These are phyloP conservation scores for Macroteleia sp. DNA, from an alignment of 2,888 invertebrate species.

Conservation along the genomic window DNA sequence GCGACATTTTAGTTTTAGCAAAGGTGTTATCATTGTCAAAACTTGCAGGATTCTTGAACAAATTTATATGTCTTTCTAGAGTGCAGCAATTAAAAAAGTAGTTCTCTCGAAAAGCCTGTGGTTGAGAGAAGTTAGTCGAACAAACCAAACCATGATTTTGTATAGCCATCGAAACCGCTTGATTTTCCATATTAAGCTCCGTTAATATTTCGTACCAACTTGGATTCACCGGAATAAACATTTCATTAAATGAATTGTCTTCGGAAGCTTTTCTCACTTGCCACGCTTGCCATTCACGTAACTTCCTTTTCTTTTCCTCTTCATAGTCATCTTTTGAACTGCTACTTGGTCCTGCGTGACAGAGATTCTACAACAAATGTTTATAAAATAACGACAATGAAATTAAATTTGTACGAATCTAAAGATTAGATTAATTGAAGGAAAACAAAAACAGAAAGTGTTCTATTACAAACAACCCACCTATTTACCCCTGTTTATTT, in stretches of 20 bases:
- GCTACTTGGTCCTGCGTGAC: constrained; percentile 10
- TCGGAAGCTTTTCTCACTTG: constrained; percentile 88
- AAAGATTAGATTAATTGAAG: too few species aligned
- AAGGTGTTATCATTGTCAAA: constrained; percentile 12
- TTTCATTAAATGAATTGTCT: constrained; percentile 89
- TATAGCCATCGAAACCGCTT: constrained; percentile 90
- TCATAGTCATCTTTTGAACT: constrained; percentile 67
- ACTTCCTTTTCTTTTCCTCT: constrained; percentile 75
- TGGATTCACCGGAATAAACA: constrained; percentile 85
- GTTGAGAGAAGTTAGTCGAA: constrained; percentile 55
- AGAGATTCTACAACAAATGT: too few species aligned
- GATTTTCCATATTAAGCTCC: constrained; percentile 87
- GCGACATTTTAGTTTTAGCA: constrained; percentile 2
- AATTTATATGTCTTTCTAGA: constrained; percentile 1
- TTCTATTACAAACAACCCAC: too few species aligned
- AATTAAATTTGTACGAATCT: too few species aligned
- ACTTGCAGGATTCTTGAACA: background rate
- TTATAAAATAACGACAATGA: too few species aligned
- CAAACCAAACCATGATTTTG: constrained; percentile 87
- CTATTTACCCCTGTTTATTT: too few species aligned
- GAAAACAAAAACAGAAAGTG: too few species aligned
- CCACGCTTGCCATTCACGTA: constrained; percentile 87
- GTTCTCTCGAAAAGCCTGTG: background rate
- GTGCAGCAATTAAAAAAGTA: background rate
- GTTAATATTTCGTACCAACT: constrained; percentile 73